Conservation (phyloP, 2,113 vertebrate species). For the Pterocles gutturalis region DNA sequence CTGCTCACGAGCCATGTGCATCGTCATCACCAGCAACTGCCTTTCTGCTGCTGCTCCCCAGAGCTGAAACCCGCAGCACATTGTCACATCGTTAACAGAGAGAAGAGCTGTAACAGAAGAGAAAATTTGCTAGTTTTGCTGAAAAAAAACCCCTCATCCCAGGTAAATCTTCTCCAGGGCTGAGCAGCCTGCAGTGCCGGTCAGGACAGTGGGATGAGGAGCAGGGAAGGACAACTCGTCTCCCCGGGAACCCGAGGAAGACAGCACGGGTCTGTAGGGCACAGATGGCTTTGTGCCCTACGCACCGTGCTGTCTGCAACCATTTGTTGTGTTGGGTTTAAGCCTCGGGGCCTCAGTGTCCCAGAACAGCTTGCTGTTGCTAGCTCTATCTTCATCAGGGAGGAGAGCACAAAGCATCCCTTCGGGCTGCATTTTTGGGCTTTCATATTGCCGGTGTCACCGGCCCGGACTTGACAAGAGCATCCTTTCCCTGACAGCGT, state of each 20-base stretch:
- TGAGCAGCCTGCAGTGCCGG: not conserved
- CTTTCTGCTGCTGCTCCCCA: not conserved
- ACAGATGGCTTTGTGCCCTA: not conserved
- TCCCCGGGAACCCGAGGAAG: not conserved
- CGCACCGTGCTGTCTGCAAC: not conserved
- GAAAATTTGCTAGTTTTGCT: not conserved
- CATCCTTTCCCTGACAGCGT: not conserved
- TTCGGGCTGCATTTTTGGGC: not conserved
- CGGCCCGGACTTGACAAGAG: not conserved
- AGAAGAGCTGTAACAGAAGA: not conserved
- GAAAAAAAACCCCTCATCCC: not conserved
- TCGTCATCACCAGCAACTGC: not conserved
- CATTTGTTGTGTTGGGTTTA: not conserved
- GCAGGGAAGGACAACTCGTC: not conserved
- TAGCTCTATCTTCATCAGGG: not conserved
- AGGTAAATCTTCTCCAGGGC: not conserved
- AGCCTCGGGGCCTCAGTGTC: not conserved
- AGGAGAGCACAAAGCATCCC: not conserved
- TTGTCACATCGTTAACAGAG: not conserved
- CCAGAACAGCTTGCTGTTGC: not conserved
- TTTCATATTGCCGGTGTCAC: fast-evolving
- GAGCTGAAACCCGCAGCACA: not conserved
- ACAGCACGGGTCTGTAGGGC: not conserved
- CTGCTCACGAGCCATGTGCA: not conserved
- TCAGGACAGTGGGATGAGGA: not conserved